These are phyloP conservation scores for Colinus virginianus DNA, from an alignment of 2,113 vertebrate species.

Conservation along the genomic window DNA sequence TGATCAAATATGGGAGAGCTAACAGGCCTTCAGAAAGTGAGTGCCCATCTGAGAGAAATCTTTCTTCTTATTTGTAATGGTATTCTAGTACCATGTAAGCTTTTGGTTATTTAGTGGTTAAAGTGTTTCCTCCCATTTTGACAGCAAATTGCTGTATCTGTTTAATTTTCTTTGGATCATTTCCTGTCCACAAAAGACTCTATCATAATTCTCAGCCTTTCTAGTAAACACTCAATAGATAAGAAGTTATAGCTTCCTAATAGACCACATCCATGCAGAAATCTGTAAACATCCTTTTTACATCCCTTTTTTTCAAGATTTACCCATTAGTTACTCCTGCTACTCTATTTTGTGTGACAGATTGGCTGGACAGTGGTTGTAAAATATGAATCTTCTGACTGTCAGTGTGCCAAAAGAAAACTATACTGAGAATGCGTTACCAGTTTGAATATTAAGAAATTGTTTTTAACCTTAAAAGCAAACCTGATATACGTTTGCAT, in stretches of 20 bases:
- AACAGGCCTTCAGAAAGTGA: neutral
- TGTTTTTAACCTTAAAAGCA: neutral
- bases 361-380: neutral
- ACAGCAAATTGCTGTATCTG: constrained; percentile 35
- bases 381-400: neutral
- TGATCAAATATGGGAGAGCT: neutral
- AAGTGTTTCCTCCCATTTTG: constrained; percentile 51
- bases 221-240: constrained; percentile 62
- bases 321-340: constrained; percentile 11
- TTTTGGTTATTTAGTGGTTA: constrained; percentile 12
- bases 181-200: constrained; percentile 62
- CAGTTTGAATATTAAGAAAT: neutral
- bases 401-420: neutral
- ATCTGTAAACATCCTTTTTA: constrained; percentile 64
- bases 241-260: constrained; percentile 62
- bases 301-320: neutral
- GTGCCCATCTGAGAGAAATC: neutral
- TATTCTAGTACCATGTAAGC: neutral
- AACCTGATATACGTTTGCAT: neutral
- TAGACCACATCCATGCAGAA: constrained; percentile 38
- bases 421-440: neutral
- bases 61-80: neutral
- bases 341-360: neutral
- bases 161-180: constrained; percentile 53
- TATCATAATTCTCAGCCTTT: constrained; percentile 51